Percentiles rank a stretch among this genome's conserved stretches.
Evolutionary conservation across 2,888 invertebrate genomes (phyloP).

Genomic region (Lagria hirta): DNA sequence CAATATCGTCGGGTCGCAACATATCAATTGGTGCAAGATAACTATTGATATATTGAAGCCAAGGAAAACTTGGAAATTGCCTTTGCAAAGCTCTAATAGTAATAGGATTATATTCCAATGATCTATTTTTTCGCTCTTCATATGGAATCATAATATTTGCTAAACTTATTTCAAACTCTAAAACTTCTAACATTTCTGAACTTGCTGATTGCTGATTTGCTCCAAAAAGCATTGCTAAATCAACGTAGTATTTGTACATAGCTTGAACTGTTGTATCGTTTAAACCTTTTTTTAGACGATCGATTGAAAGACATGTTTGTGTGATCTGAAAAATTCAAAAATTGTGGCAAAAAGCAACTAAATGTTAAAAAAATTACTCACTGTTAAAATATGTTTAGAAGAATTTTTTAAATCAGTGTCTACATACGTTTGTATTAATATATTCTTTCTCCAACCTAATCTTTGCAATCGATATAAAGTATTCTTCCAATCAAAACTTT

Average conservation of each 20-base stretch:
- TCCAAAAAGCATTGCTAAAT: conserved; percentile 31
- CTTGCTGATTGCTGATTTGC: conserved; percentile 20
- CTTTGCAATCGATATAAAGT: conserved; percentile 24
- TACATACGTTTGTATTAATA: conserved; percentile 26
- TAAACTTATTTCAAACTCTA: conserved; percentile 14
- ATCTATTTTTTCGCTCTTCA: conserved; percentile 11
- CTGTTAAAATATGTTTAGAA: conserved; percentile 13
- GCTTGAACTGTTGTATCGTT: conserved; percentile 30
- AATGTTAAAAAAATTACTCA: conserved; percentile 4
- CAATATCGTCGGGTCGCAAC: conserved; percentile 12
- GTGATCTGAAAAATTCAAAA: conserved; percentile 32
- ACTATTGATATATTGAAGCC: conserved; percentile 21
- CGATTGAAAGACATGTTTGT: conserved; percentile 25
- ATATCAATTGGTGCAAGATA: conserved; percentile 21
- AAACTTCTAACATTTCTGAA: conserved; percentile 18
- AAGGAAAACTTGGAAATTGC: conserved; percentile 17
- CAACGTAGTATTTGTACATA: conserved; percentile 24
- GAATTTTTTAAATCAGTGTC: conserved; percentile 19
- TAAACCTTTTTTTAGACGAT: conserved; percentile 17
- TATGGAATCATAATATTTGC: conserved; percentile 13
- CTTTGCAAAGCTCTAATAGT: conserved; percentile 21
- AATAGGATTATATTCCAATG: conserved; percentile 51
- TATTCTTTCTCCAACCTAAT: conserved; percentile 25
- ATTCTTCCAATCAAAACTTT: conserved; percentile 32
- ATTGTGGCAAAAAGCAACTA: not conserved